Base-by-base conservation (phyloP, 2,888 invertebrate genomes). In the Lasius fuliginosus region DNA sequence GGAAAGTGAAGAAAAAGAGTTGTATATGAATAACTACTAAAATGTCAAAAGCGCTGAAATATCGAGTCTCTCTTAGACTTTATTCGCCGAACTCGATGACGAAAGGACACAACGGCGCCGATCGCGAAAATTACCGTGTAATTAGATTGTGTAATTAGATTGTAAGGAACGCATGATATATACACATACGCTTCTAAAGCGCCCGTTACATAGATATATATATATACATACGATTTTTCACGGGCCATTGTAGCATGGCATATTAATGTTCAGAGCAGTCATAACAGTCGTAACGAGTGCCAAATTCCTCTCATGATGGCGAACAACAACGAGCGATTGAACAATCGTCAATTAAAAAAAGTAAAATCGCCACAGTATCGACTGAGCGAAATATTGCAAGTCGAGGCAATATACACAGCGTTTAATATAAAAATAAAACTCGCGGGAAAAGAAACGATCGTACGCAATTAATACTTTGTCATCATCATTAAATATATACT, bases 181-280 rank as follows among this genome's bases (percentile, higher is more conserved):
- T 84, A 53, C n/a, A 68, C 46, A 60, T 76, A 85, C 81, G 82
- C 88, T 88, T 88, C 81, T 77, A 77, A 76, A 33, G 49, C 84
- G 84, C 58, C 75, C 81, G 74, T 84, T 83, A 76, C 27, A 76
- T 81, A 56, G 53, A 69, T 42, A 49, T 85, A 49, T 69, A 49
- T 69, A 69, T 69, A 74, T 65, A 23, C 23, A 62, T 60, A 73
- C 68, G 68, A 83, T 62, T 73, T 64, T 30, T 62, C 53, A 77
- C 62, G 62, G 58, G 53, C 60, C 79, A 49, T 76, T 58, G 46
- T 69, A 71, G 33, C 8, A 60, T 79, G 74, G 53, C 64, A 53
- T 69, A 81, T 64, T 62, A 74, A 87, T 65, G 81, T 85, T 74
- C 79, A 60, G 81, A 83, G 27, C 74, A 67, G 9, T 42, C 42